phyloP scores from a whole-genome alignment of 2,113 vertebrate genomes.

The Ginglymostoma cirratum region DNA sequence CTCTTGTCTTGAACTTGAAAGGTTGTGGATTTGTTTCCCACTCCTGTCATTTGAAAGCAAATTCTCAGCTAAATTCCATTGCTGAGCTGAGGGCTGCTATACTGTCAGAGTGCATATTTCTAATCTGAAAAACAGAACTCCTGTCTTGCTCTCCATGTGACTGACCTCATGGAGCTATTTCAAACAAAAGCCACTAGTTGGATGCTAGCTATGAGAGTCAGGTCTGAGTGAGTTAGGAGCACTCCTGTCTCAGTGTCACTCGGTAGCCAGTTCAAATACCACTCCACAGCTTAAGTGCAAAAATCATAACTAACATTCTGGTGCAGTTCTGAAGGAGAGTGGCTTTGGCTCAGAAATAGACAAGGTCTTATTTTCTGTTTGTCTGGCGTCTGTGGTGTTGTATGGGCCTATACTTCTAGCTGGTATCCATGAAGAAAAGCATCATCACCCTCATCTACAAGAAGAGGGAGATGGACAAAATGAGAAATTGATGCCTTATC shows the following conservation, averaged over 20 bases:
- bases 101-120: neutral
- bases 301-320: neutral
- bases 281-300: neutral
- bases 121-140: neutral
- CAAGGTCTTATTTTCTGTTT: neutral
- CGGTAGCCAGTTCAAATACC: neutral
- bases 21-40: neutral
- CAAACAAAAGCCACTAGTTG: no score
- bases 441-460: no score
- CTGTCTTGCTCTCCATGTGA: neutral
- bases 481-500: no score
- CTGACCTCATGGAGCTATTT: neutral
- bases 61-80: neutral
- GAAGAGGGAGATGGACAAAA: no score
- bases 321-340: no score
- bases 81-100: neutral
- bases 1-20: neutral
- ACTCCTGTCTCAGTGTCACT: neutral
- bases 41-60: neutral
- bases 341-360: neutral
- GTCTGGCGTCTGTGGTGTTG: no score
- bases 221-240: no score
- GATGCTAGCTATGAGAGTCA: neutral
- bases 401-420: no score
- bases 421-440: no score